Evolutionary conservation across 2,797 vertebrate genomes (phyloP), one percentile per base, ranked within the genome.

Genomic region (Hydrophis major): DNA sequence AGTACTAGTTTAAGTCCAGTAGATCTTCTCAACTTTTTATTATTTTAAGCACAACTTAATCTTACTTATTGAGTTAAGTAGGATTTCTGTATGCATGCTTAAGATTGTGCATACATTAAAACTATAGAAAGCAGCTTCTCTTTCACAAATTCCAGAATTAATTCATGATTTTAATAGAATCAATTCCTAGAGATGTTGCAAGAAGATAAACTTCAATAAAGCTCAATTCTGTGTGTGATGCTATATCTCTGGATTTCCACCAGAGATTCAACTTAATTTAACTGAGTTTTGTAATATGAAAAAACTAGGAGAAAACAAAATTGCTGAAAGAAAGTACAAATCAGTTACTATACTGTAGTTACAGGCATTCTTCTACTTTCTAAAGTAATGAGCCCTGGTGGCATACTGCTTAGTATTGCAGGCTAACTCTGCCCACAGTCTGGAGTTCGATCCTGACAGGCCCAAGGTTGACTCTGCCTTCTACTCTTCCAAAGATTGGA

Each of bases 301-400:
- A 42, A 78, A 90, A 91, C 89, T 93, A 92, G 89, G 4, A 11
- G 12, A 25, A 86, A 66, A 89, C 89, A 90, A 89, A 1, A 0
- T 12, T n/a, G 18, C 63, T 88, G 3, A 89, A 93, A 94, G 3
- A 89, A 93, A 94, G 56, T 0, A 0, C 37, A 89, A 78, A 89
- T 55, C 42, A 86, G 94, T 95, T 96, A 91, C 95, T 94, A 94
- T 69, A 93, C 95, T 93, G 93, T 74, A 93, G 95, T 56, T 96
- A 97, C 93, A 95, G 96, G 96, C 91, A 95, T 90, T 95, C 96
- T 63, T 90, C 94, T 95, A 95, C 83, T 95, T 93, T 93, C 92
- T n/a, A 47, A 37, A 92, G 93, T n/a, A 66, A 66, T 0, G 63
- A 66, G 28, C 28, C 63, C 28, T 66, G 27, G 63, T n/a, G 28